Base-by-base conservation (phyloP, 2,888 invertebrate species). In the Germaria angustata region DNA sequence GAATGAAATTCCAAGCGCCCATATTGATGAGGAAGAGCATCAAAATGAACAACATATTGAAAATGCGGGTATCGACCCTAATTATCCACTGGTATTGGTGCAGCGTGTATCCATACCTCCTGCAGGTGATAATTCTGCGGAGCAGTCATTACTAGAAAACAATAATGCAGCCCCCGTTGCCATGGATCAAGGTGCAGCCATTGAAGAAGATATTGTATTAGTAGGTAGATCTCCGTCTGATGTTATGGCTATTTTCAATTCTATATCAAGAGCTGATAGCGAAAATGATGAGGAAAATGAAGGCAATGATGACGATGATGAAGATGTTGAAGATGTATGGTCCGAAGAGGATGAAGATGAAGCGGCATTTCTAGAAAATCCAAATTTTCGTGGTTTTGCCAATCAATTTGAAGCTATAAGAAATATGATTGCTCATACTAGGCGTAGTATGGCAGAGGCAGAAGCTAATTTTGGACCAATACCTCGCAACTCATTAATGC, bases 401-500 rank as follows among this genome's bases (percentile, higher is more conserved):
- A 79, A 76, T 75, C 79, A 77, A 61, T 81, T 81, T 53, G 80
- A 80, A 53, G 76, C 81, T 11, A 66, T 84, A 36, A 55, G 84
- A 15, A 69, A 80, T 49, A 81, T 85, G 84, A 80, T 85, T 32
- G 81, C 80, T 1, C 84, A 85, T 36, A 81, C 81, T 15, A 84
- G 84, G 41, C 80, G 84, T 2, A 84, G 85, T 44, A 84, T 84
- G 73, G 84, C 68, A 13, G 84, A 80, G 36, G 71, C 77, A 7
- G 81, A 81, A 53, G 63, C 83, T 9, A 77, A 81, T 57, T 77
- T 80, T 32, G 80, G 73, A 32, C 68, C 72, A 72, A 41, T 80
- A 59, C 83, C 66, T 24, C 83, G 86, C 0, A 87, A 87, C 55
- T 87, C 87, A 59, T 86, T 89, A 61, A 85, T 89, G 79, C 88